Base-by-base conservation (phyloP, 2,797 vertebrate species). In the Peromyscus melanophrys region DNA sequence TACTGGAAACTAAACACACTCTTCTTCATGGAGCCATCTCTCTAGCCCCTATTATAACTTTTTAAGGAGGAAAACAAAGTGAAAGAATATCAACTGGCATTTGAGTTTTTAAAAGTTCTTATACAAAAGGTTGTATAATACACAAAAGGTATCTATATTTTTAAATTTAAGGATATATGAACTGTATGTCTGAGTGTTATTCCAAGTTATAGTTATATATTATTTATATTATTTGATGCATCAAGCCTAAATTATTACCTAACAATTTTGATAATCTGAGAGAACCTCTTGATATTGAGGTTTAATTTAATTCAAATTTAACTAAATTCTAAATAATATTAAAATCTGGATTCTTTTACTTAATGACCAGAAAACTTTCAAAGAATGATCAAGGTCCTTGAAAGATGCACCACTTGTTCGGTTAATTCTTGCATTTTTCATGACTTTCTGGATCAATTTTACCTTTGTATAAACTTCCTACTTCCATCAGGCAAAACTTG, bases 181-280 rank as follows among this genome's bases (percentile, higher is more conserved):
- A 78, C 21, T 95, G 81, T 71, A 83, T 29, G 81, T 37, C 16
- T 71, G 81, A 91, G 83, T 95, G 90, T 40, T 86, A 34, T 82
- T 65, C 7, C 75, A 95, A 92, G 43, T 59, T 90, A 90, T 55
- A n/a, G 61, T 29, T 92, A 87, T 76, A 6, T 76, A 76, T 94
- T 95, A 46, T 81, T 92, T 96, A 16, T 84, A 73, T 71, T 77
- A 90, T 90, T 94, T 95, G 71, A 93, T 89, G 92, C 19, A 90
- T 78, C 80, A 73, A n/a, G 61, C 16, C 49, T 92, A 93, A 89
- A 90, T 34, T 84, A 12, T 89, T 81, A 92, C 23, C 73, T 67
- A 90, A 90, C 6, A 90, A 95, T 25, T 25, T 89, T 97, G 83
- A 80, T 91, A 69, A 97, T 37, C 31, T 92, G 55, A 96, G 31